Evolutionary conservation across 2,113 vertebrate species (phyloP).

Genomic region (Stercorarius parasiticus): DNA sequence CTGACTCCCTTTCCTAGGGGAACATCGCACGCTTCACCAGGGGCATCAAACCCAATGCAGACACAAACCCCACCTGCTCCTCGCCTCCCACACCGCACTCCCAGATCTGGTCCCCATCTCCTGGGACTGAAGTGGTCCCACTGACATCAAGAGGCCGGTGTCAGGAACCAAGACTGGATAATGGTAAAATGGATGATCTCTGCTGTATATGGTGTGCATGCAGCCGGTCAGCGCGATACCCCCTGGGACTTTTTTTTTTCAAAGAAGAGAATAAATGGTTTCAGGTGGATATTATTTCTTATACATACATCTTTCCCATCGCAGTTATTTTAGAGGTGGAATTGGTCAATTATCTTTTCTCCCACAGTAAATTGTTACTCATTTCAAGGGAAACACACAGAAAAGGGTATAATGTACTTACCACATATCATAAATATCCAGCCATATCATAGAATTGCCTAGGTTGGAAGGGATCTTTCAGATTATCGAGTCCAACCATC

Average conservation of each 20-base stretch:
- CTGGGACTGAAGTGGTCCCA: not conserved
- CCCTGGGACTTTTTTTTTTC: not conserved
- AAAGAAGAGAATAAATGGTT: not conserved
- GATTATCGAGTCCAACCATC: not conserved
- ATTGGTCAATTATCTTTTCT: not conserved
- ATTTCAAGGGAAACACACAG: not conserved
- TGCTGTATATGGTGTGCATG: not conserved
- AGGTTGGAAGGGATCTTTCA: not conserved
- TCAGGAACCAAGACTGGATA: not conserved
- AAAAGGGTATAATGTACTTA: not conserved
- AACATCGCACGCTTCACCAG: not conserved
- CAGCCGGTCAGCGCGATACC: fast-evolving
- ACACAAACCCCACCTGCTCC: not conserved
- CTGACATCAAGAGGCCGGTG: not conserved
- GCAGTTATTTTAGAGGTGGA: not conserved
- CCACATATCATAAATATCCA: not conserved
- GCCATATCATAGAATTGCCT: not conserved
- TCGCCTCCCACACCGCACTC: not conserved
- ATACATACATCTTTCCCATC: not conserved
- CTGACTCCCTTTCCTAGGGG: not conserved
- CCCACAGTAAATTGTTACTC: not conserved
- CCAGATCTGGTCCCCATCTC: not conserved
- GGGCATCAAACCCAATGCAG: not conserved
- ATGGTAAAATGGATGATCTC: not conserved
- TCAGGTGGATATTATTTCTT: not conserved